Conservation (phyloP, 2,113 vertebrate species). For the Scomber colias region DNA sequence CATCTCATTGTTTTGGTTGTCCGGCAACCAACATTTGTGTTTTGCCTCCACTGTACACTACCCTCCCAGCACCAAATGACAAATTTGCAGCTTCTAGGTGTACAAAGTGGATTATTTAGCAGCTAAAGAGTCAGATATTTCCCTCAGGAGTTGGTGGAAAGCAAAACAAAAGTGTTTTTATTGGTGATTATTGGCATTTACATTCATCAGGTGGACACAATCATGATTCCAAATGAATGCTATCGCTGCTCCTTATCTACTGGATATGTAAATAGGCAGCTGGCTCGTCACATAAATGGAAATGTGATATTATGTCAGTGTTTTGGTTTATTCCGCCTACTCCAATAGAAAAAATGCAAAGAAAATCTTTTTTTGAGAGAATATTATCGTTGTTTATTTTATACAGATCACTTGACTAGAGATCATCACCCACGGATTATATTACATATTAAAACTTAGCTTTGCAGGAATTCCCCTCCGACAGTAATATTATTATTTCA, state of each 20-base stretch:
- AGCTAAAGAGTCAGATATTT: conserved; percentile 34
- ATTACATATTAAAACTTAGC: background rate
- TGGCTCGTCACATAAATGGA: conserved; percentile 3
- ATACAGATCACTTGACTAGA: background rate
- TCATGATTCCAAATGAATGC: conserved; percentile 21
- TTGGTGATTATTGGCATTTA: conserved; percentile 22
- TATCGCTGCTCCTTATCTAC: conserved; percentile 4
- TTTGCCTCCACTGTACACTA: background rate
- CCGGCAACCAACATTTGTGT: too few species aligned
- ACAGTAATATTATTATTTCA: background rate
- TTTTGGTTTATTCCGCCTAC: background rate
- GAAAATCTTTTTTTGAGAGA: background rate
- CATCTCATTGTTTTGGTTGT: background rate
- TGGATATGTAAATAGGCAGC: conserved; percentile 2
- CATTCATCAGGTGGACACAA: conserved; percentile 30
- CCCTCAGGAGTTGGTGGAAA: background rate
- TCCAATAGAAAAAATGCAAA: too few species aligned
- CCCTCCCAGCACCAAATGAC: background rate
- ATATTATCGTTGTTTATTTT: conserved; percentile 4
- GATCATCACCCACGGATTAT: background rate
- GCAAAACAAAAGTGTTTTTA: conserved; percentile 2
- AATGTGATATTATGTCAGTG: background rate
- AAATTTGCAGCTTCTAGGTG: background rate
- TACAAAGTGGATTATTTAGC: background rate
- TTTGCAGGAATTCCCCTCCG: background rate